phyloP scores from a whole-genome alignment of 2,888 invertebrate species.

The Amblyjoppa proteus region DNA sequence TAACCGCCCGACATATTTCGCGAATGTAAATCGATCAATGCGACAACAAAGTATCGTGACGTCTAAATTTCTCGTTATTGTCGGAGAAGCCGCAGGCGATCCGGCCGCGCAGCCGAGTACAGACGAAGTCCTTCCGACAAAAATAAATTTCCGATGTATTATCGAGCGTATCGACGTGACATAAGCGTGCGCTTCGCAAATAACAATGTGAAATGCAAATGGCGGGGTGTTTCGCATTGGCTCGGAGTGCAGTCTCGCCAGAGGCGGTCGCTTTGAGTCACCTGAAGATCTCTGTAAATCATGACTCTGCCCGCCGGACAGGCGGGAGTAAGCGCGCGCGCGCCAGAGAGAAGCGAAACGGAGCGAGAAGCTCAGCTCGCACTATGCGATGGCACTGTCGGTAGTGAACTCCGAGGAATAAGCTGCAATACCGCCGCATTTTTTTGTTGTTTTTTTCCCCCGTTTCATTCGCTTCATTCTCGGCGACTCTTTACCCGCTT shows the following conservation, averaged over 20 bases:
- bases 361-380: conserved; percentile 2
- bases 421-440: neutral
- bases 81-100: neutral
- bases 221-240: conserved; percentile 73
- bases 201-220: conserved; percentile 73
- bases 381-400: neutral
- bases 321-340: neutral
- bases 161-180: conserved; percentile 64
- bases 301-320: conserved; percentile 63
- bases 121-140: neutral
- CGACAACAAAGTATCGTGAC: neutral
- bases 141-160: conserved; percentile 60
- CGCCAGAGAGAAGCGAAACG: too few species aligned
- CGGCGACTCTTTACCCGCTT: conserved; percentile 14
- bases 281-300: conserved; percentile 73
- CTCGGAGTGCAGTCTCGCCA: conserved; percentile 68
- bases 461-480: conserved; percentile 23
- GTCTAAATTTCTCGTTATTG: neutral
- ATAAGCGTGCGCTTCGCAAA: conserved; percentile 66
- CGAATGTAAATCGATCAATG: neutral
- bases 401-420: conserved; percentile 45
- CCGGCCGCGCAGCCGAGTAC: neutral
- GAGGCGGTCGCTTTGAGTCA: conserved; percentile 74
- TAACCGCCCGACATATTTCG: neutral
- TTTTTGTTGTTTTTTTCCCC: conserved; percentile 2